Evolutionary conservation across 2,888 invertebrate species (phyloP), one percentile per base, ranked within the genome.

Genomic region (Andrena dorsata): DNA sequence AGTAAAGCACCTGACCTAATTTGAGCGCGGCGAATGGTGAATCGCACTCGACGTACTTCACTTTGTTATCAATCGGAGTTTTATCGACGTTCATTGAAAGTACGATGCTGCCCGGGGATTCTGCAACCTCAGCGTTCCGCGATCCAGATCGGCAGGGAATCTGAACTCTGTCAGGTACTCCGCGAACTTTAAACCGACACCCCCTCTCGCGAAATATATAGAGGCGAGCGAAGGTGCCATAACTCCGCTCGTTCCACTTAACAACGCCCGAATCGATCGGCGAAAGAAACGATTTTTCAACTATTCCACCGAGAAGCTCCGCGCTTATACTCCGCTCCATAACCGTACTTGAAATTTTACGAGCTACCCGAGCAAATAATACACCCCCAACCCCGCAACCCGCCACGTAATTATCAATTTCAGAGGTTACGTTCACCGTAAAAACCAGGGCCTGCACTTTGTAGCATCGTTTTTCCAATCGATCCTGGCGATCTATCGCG

Each of bases 31-130:
- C 60, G 71, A 68, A 73, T n/a, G 53, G 71, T 76, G 41, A 58
- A 80, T 76, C 71, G 80, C 74, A 69, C 76, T 64, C 58, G 79
- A 63, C 64, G 63, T 72, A 64, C 65, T 76, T 82, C 76, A 82
- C 76, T 83, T 85, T 85, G 82, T 88, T 88, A 88, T 85, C 85
- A 86, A 87, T 88, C 84, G 81, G 72, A 87, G 79, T 82, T 87
- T 88, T 84, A 88, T 87, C 81, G 87, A 74, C 76, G 80, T 71
- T 83, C 84, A 89, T 82, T 87, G 87, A 81, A 84, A 80, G 79
- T 69, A 84, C 84, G 70, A 86, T 81, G 83, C 83, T 78, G 70
- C 74, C 74, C 66, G 70, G 56, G 78, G 75, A 78, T 88, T 76
- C 76, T 74, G 88, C 84, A 81, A 81, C 68, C 84, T 87, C 88